Evolutionary conservation across 2,797 vertebrate species (phyloP).

Genomic region (Lacerta viridis): DNA sequence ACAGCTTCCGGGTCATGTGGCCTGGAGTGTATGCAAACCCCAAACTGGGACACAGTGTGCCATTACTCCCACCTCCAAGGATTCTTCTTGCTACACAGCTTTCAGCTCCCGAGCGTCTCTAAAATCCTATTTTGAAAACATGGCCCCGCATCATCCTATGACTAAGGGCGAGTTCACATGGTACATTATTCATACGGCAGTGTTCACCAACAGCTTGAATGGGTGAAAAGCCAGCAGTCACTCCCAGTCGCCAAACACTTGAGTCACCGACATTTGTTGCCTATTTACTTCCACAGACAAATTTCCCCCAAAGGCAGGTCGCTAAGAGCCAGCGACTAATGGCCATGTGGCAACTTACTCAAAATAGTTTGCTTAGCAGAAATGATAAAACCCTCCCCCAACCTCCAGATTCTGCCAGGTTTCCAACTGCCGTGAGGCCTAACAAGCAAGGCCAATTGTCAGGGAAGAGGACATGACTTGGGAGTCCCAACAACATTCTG

Average conservation of each 20-base stretch:
- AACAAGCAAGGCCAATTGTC: no score
- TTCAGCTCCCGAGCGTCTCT: neutral
- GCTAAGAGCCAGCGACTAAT: neutral
- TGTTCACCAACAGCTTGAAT: neutral
- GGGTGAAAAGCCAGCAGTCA: neutral
- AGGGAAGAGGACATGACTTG: no score
- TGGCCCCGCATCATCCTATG: neutral
- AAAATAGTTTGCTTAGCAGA: neutral
- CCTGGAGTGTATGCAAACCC: neutral
- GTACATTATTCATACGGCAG: constrained; percentile 19
- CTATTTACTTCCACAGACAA: constrained; percentile 1
- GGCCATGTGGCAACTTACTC: neutral
- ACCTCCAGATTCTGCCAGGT: neutral
- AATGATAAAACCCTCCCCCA: neutral
- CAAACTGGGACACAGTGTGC: neutral
- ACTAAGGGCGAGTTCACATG: constrained; percentile 3
- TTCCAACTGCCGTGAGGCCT: no score
- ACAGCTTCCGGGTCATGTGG: no score
- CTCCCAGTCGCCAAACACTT: neutral
- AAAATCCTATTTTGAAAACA: neutral
- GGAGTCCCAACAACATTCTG: no score
- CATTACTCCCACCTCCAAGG: neutral
- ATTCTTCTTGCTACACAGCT: neutral
- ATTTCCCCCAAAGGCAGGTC: neutral
- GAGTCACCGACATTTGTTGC: neutral